Evolutionary conservation across 2,888 invertebrate genomes (phyloP).

Genomic region (Aporophyla lueneburgensis): DNA sequence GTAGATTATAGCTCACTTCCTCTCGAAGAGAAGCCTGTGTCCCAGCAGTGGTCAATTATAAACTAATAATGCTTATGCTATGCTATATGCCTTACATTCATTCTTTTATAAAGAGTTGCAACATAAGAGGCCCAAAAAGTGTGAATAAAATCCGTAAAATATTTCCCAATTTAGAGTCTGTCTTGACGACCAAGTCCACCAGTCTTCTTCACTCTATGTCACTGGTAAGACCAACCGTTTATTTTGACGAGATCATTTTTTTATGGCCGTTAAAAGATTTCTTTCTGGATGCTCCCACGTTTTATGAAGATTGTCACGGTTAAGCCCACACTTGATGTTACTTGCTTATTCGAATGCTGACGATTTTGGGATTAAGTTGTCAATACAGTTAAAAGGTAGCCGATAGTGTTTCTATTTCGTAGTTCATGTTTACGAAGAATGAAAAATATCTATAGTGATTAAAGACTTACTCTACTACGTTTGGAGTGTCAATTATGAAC

Average conservation of each 20-base stretch:
- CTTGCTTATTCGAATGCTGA: conserved; percentile 28
- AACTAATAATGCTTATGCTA: too few relatives aligned
- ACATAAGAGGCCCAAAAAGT: too few relatives aligned
- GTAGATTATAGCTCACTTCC: too few relatives aligned
- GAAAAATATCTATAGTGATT: too few relatives aligned
- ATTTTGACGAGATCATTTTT: conserved; percentile 63
- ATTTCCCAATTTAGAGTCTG: not conserved
- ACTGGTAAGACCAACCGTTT: conserved; percentile 52
- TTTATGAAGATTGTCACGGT: conserved; percentile 64
- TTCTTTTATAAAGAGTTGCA: too few relatives aligned
- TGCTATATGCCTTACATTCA: too few relatives aligned
- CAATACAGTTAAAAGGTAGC: not conserved
- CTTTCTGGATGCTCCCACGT: conserved; percentile 44
- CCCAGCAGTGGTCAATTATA: too few relatives aligned
- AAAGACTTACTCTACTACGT: too few relatives aligned
- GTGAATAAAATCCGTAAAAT: not conserved
- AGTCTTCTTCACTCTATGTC: conserved; percentile 25
- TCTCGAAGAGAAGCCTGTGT: too few relatives aligned
- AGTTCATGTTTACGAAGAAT: too few relatives aligned
- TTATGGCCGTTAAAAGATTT: conserved; percentile 63
- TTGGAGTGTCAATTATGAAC: too few relatives aligned
- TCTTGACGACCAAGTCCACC: not conserved
- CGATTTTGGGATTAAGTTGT: conserved; percentile 30
- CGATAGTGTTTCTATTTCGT: not conserved
- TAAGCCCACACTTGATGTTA: conserved; percentile 40